A percentile compares a stretch with the other conserved stretches of the same genome.
phyloP scores from a whole-genome alignment of 2,797 vertebrate genomes.

The Bryconaethiops microstoma region DNA sequence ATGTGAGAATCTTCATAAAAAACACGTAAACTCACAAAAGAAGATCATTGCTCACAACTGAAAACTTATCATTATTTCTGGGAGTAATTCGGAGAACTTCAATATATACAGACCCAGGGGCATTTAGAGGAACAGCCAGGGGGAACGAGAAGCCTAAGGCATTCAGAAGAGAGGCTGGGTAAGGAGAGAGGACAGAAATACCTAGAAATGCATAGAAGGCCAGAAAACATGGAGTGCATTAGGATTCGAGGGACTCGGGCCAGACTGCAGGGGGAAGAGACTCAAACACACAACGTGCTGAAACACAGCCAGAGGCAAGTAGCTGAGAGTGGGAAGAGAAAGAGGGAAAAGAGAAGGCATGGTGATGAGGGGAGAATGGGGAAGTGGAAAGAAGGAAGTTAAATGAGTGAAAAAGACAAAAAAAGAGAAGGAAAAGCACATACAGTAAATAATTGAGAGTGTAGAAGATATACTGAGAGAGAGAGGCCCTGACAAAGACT shows the following conservation, averaged over 20 bases:
- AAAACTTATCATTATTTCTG: not conserved
- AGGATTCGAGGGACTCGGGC: not conserved
- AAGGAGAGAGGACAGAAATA: slow-evolving; percentile 9
- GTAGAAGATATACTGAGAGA: not conserved
- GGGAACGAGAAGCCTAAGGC: slow-evolving; percentile 1
- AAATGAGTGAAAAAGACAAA: slow-evolving; percentile 8
- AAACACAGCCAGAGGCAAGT: slow-evolving; percentile 17
- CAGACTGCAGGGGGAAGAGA: slow-evolving; percentile 6
- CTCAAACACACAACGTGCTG: not conserved
- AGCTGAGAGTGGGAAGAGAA: not conserved
- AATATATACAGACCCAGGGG: not conserved
- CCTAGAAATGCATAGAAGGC: not conserved
- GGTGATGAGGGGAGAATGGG: not conserved
- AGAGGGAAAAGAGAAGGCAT: not conserved
- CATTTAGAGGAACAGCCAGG: slow-evolving; percentile 4
- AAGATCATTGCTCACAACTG: not conserved
- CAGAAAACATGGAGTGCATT: not conserved
- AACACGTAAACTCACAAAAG: not conserved
- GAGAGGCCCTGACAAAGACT: slow-evolving; percentile 58
- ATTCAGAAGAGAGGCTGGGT: not conserved
- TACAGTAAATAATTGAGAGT: not conserved
- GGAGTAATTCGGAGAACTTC: not conserved
- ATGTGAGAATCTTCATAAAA: not conserved
- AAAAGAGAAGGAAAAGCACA: slow-evolving; percentile 20
- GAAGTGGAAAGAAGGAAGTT: not conserved